These are phyloP conservation scores for Sus scrofa DNA, from an alignment of 2,113 vertebrate species.

Conservation along the genomic window T2T-Sscrofa CM000820.6:7574001-7574500, in stretches of 20 bases:
- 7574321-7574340: background rate
- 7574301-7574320: background rate
- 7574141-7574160: too few species aligned
- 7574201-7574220: background rate
- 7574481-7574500: background rate
- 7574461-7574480: background rate
- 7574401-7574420: background rate
- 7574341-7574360: background rate
- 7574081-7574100: too few species aligned
- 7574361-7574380: background rate
- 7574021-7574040: too few species aligned
- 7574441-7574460: background rate
- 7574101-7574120: too few species aligned
- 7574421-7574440: background rate
- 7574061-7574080: too few species aligned
- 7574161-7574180: too few species aligned
- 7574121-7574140: too few species aligned
- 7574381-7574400: background rate
- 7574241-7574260: background rate
- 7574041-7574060: too few species aligned
- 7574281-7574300: background rate
- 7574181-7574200: too few species aligned
- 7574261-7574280: background rate
- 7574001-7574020: too few species aligned
- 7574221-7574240: conserved; percentile 3